A percentile compares a stretch with the other conserved stretches of the same genome.
Evolutionary conservation across 2,113 vertebrate genomes (phyloP).

Genomic region (Colius striatus): DNA sequence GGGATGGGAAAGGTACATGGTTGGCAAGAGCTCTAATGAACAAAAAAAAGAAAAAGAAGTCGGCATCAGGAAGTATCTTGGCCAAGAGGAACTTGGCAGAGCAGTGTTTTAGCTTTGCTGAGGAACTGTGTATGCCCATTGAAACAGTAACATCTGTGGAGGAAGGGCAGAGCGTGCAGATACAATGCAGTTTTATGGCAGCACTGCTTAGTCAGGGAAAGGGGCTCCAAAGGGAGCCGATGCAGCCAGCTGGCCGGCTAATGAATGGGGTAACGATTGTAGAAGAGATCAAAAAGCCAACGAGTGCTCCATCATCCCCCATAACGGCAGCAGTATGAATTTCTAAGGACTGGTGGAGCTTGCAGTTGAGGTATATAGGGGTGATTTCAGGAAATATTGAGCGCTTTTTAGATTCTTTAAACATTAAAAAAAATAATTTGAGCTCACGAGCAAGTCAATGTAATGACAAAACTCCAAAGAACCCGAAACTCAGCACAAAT

Average conservation of each 20-base stretch:
- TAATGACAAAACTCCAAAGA: background rate
- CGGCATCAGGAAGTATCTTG: constrained; percentile 57
- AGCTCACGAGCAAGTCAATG: background rate
- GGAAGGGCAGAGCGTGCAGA: constrained; percentile 39
- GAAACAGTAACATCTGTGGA: constrained; percentile 59
- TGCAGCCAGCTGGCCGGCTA: constrained; percentile 47
- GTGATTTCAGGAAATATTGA: background rate
- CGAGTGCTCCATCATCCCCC: background rate
- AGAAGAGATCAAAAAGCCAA: constrained; percentile 38
- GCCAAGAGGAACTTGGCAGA: constrained; percentile 68
- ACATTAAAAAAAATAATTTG: background rate
- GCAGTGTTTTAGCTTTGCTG: constrained; percentile 31
- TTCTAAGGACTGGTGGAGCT: background rate
- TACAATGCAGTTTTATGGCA: constrained; percentile 64
- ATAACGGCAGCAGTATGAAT: background rate
- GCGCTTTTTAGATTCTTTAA: background rate
- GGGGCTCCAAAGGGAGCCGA: constrained; percentile 29
- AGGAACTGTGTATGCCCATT: constrained; percentile 55
- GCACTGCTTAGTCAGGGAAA: constrained; percentile 58
- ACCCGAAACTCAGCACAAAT: background rate
- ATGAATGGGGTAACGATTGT: background rate
- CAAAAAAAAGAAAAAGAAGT: background rate
- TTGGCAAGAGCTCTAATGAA: background rate
- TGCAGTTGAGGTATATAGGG: background rate
- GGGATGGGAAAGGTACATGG: constrained; percentile 41